Base-by-base conservation (phyloP, 2,113 vertebrate genomes). In the Bos indicus region DNA sequence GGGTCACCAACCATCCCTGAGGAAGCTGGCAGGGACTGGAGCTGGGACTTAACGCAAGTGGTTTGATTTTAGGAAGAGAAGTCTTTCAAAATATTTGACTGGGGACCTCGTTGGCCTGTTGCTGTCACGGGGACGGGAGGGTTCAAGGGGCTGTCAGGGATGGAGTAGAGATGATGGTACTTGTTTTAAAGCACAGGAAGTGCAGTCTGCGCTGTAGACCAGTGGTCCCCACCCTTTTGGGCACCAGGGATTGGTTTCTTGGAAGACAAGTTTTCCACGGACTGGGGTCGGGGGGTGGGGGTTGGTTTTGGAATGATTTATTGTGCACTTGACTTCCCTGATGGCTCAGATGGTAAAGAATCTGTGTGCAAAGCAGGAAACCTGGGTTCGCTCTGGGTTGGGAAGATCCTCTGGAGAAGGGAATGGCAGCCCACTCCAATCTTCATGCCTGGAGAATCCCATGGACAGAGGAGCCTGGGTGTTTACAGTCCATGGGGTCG, bases 41-140 rank as follows among this genome's bases (percentile, higher is more conserved):
- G 26, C 30, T 77, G 48, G 48, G 81, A 95, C 19, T 95, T 71
- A 74, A 3, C 57, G 1, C 28, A 33, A 36, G 14, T 19, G 56
- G 25, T 80, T 88, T 85, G 59, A 80, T 71, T 97, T 96, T 28
- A 62, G 51, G 95, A 80, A 80, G 52, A 64, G 94, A 84, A 59
- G 14, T 57, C 86, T 94, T 93, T 83, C 59, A 48, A 51, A 95
- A 25, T n/a, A 67, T 48, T 30, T 25, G 25, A n/a, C n/a, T 10
- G 10, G 56, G 81, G 48, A 88, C 40, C 43, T 77, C 8, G 26
- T 36, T 43, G 59, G 8, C 28, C 36, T 88, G 6, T 40, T 48
- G 23, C 81, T 86, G 23, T 93, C 91, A 64, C 8, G 40, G 6
- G 74, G n/a, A 16, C 6, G 25, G 10, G 33, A 54, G 30, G 25